Evolutionary conservation across 2,113 vertebrate species (phyloP).

Genomic region (Mobula hypostoma): DNA sequence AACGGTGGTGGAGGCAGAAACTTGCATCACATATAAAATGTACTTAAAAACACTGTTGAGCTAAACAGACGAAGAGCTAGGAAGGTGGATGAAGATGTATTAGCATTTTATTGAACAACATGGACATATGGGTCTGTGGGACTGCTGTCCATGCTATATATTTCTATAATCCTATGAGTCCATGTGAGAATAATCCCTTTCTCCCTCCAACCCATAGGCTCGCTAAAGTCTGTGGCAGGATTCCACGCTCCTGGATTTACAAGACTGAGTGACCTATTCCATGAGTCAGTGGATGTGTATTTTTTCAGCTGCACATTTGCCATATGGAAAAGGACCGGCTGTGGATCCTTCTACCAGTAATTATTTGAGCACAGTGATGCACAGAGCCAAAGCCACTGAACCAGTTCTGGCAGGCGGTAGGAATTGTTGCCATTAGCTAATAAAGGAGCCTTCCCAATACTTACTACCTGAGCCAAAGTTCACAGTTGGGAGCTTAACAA

Average conservation of each 20-base stretch:
- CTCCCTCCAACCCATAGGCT: too few relatives aligned
- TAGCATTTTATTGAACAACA: too few relatives aligned
- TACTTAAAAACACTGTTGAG: too few relatives aligned
- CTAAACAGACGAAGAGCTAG: too few relatives aligned
- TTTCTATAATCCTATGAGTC: too few relatives aligned
- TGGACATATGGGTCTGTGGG: too few relatives aligned
- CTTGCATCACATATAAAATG: too few relatives aligned
- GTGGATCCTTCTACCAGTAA: neutral
- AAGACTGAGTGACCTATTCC: neutral
- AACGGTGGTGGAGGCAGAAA: too few relatives aligned
- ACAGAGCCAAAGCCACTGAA: neutral
- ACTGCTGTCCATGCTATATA: too few relatives aligned
- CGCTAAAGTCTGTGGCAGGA: neutral
- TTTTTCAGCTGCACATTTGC: neutral
- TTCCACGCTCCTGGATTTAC: neutral
- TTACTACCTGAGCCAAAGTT: conserved; percentile 22
- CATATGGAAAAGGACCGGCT: neutral
- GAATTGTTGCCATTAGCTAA: neutral
- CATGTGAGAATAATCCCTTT: too few relatives aligned
- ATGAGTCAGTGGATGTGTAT: conserved; percentile 15
- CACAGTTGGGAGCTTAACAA: conserved; percentile 15
- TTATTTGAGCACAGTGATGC: neutral
- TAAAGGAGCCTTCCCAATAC: neutral
- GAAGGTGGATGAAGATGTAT: too few relatives aligned
- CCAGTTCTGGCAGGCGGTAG: neutral